Evolutionary conservation across 2,888 invertebrate genomes (phyloP), one percentile per base, ranked within the genome.

Genomic region (Disparrhopalites patrizii): DNA sequence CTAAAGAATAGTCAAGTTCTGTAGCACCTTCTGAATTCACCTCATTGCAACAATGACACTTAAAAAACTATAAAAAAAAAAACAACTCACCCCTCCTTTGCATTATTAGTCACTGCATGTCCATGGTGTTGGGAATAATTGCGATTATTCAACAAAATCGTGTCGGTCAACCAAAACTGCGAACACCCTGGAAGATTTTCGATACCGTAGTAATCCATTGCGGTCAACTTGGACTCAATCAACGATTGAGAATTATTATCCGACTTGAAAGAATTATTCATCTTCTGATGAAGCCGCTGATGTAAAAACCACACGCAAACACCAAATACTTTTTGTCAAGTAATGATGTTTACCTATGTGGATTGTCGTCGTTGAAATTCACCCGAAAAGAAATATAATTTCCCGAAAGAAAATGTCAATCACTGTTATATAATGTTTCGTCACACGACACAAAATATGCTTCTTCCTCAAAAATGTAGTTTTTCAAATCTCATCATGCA

Each of bases 131-230:
- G 40, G 18, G 57, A 33, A 27, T 57, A 57, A 36, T 57, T 55
- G 18, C 51, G 50, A 36, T 65, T 65, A 36, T 65, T 58, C 51
- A 65, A 38, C 33, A 65, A 27, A 27, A 58, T 47, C 1, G 65
- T 65, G 38, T 65, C 65, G 13, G 65, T 65, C 36, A 65, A 23
- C 65, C 65, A 65, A 38, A 65, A 65, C 28, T 65, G 65, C 1
- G 65, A 65, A 23, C 65, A 65, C 36, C 65, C 65, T n/a, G 60
- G 58, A 18, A 65, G 36, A 47, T 65, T 65, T 30, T 65, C 65
- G 13, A 65, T 65, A 30, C 65, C 65, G 25, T 58, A 58, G 30
- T 65, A 65, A 30, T 65, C 65, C 58, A 65, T 36, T 1, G 57
- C 31, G 5, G 50, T 38, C 47, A 65, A 27, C 43, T 65, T 65